Base-by-base conservation (phyloP, 2,797 vertebrate genomes). In the Lateolabrax maculatus region DNA sequence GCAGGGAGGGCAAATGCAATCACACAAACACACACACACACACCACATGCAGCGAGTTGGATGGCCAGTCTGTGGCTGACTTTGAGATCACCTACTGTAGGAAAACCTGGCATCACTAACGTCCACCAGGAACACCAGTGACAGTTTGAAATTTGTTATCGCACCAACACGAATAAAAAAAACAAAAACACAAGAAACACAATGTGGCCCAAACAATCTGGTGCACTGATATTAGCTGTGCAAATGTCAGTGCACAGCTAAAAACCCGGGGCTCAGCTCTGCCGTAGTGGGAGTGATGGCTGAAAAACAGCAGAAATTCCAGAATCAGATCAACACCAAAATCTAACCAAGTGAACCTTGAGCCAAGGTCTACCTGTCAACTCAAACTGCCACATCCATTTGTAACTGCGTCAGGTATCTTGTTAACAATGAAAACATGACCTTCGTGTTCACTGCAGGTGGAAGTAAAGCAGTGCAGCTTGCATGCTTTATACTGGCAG, bases 51-150 rank as follows among this genome's bases (percentile, higher is more conserved):
- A 61, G 31, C 0, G 2, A 61, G 36, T 27, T 65, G 44, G 57
- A 83, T 5, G 25, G n/a, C 34, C 25, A 31, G 25, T 49, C 31
- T 39, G 44, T 21, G 48, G 27, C 31, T 58, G 76, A 74, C 72
- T 55, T 71, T 74, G 43, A 74, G 43, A 67, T 70, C 44, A 73
- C 46, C 67, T 64, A 41, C n/a, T 71, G 52, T 25, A 21, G 41
- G 36, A 27, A 65, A 74, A 60, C 12, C 63, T 41, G 52, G 64
- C 68, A 69, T 27, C 9, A 3, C 19, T 31, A 36, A 39, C 21
- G 2, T 75, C 52, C 23, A 61, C 18, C 12, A 29, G 44, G 13
- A 74, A 23, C 23, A 39, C n/a, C 31, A 29, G 37, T 63, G 68
- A 52, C 23, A 64, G 3, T 71, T 31, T 44, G 3, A 27, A 41